Evolutionary conservation across 2,888 invertebrate genomes (phyloP), one percentile per base, ranked within the genome.

Genomic region (Cerastis rubricosa): DNA sequence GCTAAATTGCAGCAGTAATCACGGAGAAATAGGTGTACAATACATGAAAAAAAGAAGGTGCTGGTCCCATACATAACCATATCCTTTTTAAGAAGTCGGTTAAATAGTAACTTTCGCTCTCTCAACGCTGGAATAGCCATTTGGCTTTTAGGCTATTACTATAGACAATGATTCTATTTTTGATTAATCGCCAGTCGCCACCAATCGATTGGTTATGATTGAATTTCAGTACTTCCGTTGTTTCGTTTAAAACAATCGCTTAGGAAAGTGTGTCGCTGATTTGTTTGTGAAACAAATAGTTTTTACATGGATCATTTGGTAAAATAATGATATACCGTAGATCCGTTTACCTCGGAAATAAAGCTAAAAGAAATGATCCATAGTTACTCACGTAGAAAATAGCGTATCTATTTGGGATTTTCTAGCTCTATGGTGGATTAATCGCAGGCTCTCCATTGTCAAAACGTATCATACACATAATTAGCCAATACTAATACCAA

Each of bases 171-270:
- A 77, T 82, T 74, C 71, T 78, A 63, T 83, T 86, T 81, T 72
- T 84, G 86, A 83, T 82, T 83, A 86, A 80, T 72, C 77, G 82
- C 72, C 68, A 67, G 81, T 72, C 78, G 82, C 70, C 73, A 67
- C 80, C 78, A 89, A 90, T 90, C 88, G 85, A 90, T 89, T 89
- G 76, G 87, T 80, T 84, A 71, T 86, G 88, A 87, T 84, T 87
- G 88, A 86, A 86, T 87, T 88, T 78, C 74, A 80, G 57, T 80
- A 83, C 79, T 81, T 78, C 81, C 83, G 81, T 72, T 79, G 84
- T 78, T 69, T 78, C 69, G 66, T 74, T 87, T 83, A 69, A 83
- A 86, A 86, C 86, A 88, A 86, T 86, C 74, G 81, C n/a, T 74
- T 70, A 73, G 54, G 87, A 88, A 88, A 88, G 88, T 85, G 81